A percentile compares a stretch with the other conserved stretches of the same genome.
These are phyloP conservation scores for Ctenicera cuprea DNA, from an alignment of 2,888 invertebrate genomes.

Conservation along the genomic window DNA sequence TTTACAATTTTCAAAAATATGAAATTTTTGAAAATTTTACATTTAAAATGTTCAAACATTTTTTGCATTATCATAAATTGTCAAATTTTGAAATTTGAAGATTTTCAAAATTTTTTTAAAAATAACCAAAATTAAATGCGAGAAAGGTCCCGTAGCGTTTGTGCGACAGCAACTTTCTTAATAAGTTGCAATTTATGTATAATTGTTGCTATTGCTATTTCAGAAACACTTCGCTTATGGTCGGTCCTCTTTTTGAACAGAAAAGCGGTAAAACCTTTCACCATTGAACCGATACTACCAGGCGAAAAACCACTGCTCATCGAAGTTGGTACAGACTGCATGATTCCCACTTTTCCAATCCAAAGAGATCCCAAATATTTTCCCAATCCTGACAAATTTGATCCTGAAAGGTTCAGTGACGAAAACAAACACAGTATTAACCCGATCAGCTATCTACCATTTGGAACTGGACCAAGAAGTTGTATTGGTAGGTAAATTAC, in stretches of 20 bases:
- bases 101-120: too few species aligned
- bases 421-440: conserved; percentile 74
- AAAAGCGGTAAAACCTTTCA: conserved; percentile 73
- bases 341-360: conserved; percentile 7
- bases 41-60: too few species aligned
- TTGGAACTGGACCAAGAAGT: conserved; percentile 71
- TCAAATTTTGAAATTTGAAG: too few species aligned
- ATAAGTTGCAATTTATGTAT: too few species aligned
- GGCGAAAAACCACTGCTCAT: conserved; percentile 53
- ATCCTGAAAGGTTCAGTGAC: conserved; percentile 75
- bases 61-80: too few species aligned
- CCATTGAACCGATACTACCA: conserved; percentile 67
- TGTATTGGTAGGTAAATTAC: conserved; percentile 66
- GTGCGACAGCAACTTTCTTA: too few species aligned
- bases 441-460: conserved; percentile 74
- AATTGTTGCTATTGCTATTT: too few species aligned
- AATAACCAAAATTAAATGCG: too few species aligned
- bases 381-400: conserved; percentile 74
- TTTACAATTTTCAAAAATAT: too few species aligned
- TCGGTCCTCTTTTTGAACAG: conserved; percentile 72
- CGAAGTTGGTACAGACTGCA: not conserved
- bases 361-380: conserved; percentile 69
- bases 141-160: too few species aligned
- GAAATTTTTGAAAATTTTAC: too few species aligned
- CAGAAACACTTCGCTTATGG: conserved; percentile 73